Conservation (phyloP, 2,888 invertebrate species). For the Apantesis nais region DNA sequence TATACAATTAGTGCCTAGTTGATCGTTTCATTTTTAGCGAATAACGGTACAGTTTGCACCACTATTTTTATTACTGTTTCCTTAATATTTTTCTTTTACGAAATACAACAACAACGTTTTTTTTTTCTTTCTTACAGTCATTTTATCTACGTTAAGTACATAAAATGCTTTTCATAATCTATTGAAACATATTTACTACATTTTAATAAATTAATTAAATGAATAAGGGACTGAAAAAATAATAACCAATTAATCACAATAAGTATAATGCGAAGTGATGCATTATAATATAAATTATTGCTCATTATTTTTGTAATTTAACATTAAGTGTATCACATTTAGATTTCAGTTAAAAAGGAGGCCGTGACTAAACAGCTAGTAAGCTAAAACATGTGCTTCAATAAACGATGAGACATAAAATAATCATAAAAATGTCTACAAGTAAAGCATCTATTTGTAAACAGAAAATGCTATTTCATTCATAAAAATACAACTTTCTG, state of each 20-base stretch:
- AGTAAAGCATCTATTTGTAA: background rate
- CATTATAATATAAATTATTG: no score
- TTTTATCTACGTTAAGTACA: background rate
- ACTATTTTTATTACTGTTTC: background rate
- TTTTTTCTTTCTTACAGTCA: no score
- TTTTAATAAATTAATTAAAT: no score
- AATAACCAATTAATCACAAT: no score
- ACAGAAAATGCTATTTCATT: background rate
- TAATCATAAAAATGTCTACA: background rate
- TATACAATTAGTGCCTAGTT: constrained; percentile 38
- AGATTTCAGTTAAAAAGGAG: background rate
- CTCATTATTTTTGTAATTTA: no score
- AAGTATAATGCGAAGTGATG: no score
- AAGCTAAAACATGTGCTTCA: no score
- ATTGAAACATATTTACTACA: no score
- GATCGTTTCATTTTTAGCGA: constrained; percentile 16
- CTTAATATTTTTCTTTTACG: background rate
- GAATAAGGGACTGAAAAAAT: no score
- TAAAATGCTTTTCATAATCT: no score
- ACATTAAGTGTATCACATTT: background rate
- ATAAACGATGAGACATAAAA: background rate
- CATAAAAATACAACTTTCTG: background rate
- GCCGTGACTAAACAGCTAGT: background rate
- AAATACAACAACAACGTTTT: no score
- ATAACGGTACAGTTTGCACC: constrained; percentile 12